phyloP scores from a whole-genome alignment of 2,888 invertebrate genomes.

The Scrobipalpa atriplicella region DNA sequence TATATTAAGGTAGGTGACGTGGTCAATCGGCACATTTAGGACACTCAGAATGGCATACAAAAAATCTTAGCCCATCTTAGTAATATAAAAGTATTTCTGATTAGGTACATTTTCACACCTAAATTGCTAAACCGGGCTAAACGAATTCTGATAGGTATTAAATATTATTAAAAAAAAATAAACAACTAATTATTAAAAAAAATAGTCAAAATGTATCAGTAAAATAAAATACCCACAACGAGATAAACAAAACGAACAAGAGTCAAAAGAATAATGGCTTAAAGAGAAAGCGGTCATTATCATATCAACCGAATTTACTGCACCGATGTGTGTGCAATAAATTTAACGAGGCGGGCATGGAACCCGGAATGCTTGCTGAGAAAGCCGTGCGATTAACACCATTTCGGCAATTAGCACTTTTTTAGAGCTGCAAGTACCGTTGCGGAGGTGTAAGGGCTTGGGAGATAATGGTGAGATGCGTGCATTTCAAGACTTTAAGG shows the following conservation, averaged over 20 bases:
- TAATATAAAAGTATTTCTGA: no score
- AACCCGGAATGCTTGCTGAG: background rate
- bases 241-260: conserved; percentile 6
- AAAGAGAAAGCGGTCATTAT: conserved; percentile 8
- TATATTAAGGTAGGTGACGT: background rate
- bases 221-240: background rate
- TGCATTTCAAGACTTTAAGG: no score
- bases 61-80: no score
- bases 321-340: background rate
- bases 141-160: no score
- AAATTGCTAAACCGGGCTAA: no score
- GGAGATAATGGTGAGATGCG: no score
- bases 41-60: no score
- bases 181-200: no score
- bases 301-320: conserved; percentile 15
- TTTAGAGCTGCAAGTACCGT: conserved; percentile 2
- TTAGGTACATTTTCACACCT: no score
- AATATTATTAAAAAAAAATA: no score
- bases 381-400: conserved; percentile 12
- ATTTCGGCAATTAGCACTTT: conserved; percentile 5
- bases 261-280: background rate
- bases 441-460: background rate
- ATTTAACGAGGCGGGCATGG: background rate
- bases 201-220: no score
- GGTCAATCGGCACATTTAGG: no score